Percentiles rank a stretch among this genome's conserved stretches.
phyloP scores from a whole-genome alignment of 1,140 invertebrate genomes.

The Olivierus martensii region DNA sequence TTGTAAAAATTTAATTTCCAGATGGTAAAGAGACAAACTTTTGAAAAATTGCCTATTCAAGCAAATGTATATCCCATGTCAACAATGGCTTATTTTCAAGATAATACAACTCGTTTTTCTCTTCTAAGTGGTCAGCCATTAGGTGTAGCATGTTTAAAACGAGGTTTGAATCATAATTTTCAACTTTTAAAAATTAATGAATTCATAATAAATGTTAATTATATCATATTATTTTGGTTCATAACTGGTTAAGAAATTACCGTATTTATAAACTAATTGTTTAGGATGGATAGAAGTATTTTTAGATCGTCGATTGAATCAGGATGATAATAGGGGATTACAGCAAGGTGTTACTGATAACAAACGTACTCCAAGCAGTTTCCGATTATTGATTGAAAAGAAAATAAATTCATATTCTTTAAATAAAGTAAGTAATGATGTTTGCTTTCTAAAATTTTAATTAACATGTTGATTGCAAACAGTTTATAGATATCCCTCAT shows the following conservation, averaged over 20 bases:
- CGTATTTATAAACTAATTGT: no score
- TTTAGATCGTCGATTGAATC: slow-evolving; percentile 76
- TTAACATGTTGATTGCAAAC: no score
- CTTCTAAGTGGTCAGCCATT: slow-evolving; percentile 75
- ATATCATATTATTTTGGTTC: slow-evolving; percentile 46
- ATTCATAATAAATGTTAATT: no score
- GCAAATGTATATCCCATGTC: slow-evolving; percentile 94
- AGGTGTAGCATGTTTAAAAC: slow-evolving; percentile 58
- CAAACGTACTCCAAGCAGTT: slow-evolving; percentile 48
- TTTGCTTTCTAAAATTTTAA: no score
- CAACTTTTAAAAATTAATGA: no score
- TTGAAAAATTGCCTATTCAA: slow-evolving; percentile 73
- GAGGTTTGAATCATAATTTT: slow-evolving; percentile 18
- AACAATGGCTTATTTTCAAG: slow-evolving; percentile 72
- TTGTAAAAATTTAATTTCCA: no score
- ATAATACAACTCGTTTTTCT: slow-evolving; percentile 51
- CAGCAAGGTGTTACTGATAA: slow-evolving; percentile 84
- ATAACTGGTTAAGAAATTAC: slow-evolving; percentile 39
- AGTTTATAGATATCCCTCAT: no score
- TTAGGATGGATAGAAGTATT: slow-evolving; percentile 54
- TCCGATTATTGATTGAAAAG: no score
- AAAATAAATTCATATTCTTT: no score
- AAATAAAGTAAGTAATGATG: no score
- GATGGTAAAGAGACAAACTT: no score
- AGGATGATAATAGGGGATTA: slow-evolving; percentile 88